A percentile compares a stretch with the other conserved stretches of the same genome.
These are phyloP conservation scores for Sycobia sp. DNA, from an alignment of 1,140 invertebrate species.

Conservation along the genomic window DNA sequence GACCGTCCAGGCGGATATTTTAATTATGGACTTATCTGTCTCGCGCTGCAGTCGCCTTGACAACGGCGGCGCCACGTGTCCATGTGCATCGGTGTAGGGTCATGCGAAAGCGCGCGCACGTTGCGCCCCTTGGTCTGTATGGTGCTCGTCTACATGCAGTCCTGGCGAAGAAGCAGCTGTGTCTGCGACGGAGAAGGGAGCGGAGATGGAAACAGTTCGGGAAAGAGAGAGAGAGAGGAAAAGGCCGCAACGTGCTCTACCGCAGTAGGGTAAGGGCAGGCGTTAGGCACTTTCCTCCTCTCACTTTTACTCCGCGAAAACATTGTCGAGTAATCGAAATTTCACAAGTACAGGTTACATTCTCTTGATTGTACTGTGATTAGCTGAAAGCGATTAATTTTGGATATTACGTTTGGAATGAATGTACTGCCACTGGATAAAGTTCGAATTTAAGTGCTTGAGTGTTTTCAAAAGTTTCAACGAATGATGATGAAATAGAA, in stretches of 20 bases:
- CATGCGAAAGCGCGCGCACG: constrained; percentile 32
- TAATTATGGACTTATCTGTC: no score
- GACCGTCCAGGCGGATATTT: no score
- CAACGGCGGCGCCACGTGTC: constrained; percentile 55
- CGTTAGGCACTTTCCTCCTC: constrained; percentile 9
- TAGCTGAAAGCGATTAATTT: no score
- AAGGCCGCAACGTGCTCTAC: background rate
- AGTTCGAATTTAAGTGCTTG: no score
- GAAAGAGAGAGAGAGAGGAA: constrained; percentile 14
- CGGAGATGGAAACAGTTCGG: constrained; percentile 6
- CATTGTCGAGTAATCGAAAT: no score
- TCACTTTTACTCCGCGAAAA: background rate
- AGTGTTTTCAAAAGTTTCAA: no score
- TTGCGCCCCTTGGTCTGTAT: constrained; percentile 4
- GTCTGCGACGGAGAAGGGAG: constrained; percentile 9
- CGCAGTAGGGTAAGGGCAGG: constrained; percentile 28
- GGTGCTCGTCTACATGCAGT: constrained; percentile 15
- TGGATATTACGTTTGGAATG: no score
- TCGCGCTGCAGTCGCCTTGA: constrained; percentile 53
- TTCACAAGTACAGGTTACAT: no score
- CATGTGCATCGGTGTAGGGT: no score
- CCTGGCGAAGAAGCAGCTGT: constrained; percentile 18
- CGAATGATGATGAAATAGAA: no score
- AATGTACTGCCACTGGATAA: no score
- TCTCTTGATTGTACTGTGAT: no score